These are phyloP conservation scores for Sarcophaga peregrina DNA, from an alignment of 1,140 invertebrate species.

Conservation along the genomic window DNA sequence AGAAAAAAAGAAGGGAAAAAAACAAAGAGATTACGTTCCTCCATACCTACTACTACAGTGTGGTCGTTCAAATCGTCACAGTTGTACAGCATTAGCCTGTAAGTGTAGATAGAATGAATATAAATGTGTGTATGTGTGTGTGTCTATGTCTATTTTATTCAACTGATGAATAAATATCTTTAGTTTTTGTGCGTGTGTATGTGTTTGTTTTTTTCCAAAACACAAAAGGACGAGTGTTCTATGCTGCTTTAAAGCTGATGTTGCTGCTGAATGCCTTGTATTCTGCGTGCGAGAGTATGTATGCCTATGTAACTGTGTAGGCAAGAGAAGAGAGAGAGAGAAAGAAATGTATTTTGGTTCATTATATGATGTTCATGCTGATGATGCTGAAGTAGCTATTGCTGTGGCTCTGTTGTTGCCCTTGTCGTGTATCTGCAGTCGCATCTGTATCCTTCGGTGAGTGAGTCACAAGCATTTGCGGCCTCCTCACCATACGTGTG, in stretches of 20 bases:
- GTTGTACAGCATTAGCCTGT: not conserved
- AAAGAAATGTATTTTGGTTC: conserved; percentile 16
- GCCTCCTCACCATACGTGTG: conserved; percentile 19
- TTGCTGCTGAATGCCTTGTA: conserved; percentile 12
- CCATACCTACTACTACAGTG: not conserved
- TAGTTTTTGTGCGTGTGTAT: not conserved
- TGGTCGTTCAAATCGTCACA: not conserved
- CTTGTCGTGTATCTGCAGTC: conserved; percentile 28
- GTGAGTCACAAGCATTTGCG: conserved; percentile 32
- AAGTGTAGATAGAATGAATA: not conserved
- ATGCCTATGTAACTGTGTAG: too few species aligned
- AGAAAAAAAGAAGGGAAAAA: conserved; percentile 9
- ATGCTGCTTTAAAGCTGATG: not conserved
- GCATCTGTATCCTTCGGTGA: conserved; percentile 36
- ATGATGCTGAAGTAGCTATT: not conserved
- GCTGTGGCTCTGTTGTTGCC: not conserved
- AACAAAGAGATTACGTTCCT: conserved; percentile 1
- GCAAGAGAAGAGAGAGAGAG: not conserved
- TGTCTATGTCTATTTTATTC: not conserved
- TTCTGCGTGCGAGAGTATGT: not conserved
- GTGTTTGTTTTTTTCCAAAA: too few species aligned
- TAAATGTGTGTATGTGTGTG: not conserved
- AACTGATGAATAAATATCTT: conserved; percentile 22
- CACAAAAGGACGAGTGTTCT: too few species aligned
- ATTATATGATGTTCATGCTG: conserved; percentile 10